Conservation (phyloP, 2,113 vertebrate species). For the Scopus umbretta region DNA sequence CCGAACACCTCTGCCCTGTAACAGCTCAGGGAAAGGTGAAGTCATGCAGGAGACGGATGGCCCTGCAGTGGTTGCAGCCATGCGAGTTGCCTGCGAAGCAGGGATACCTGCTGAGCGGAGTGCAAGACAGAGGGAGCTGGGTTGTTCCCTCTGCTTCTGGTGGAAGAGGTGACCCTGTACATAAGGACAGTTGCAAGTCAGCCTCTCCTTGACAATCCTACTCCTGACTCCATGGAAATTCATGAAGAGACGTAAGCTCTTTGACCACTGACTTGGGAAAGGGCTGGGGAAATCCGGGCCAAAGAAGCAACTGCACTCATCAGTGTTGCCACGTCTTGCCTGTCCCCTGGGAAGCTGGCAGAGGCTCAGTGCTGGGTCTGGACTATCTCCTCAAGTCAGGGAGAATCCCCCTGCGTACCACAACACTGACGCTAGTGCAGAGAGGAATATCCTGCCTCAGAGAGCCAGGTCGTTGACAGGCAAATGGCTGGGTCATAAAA, state of each 20-base stretch:
- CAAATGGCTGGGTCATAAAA: not conserved
- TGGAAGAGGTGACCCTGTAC: not conserved
- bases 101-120: not conserved
- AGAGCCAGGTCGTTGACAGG: not conserved
- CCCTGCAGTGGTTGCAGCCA: not conserved
- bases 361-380: not conserved
- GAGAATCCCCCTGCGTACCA: not conserved
- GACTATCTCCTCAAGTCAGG: not conserved
- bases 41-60: not conserved
- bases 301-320: not conserved
- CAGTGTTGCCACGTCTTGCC: not conserved
- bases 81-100: not conserved
- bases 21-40: not conserved
- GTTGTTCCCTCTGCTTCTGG: not conserved
- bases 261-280: not conserved
- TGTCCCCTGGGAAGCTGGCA: not conserved
- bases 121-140: not conserved
- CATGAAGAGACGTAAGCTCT: rapidly evolving
- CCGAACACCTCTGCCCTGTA: not conserved
- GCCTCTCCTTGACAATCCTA: not conserved
- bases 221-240: not conserved
- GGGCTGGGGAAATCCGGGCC: not conserved
- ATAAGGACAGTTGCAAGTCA: not conserved
- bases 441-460: not conserved
- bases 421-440: not conserved